Base-by-base conservation (phyloP, 2,888 invertebrate genomes). In the Thereva nobilitata region DNA sequence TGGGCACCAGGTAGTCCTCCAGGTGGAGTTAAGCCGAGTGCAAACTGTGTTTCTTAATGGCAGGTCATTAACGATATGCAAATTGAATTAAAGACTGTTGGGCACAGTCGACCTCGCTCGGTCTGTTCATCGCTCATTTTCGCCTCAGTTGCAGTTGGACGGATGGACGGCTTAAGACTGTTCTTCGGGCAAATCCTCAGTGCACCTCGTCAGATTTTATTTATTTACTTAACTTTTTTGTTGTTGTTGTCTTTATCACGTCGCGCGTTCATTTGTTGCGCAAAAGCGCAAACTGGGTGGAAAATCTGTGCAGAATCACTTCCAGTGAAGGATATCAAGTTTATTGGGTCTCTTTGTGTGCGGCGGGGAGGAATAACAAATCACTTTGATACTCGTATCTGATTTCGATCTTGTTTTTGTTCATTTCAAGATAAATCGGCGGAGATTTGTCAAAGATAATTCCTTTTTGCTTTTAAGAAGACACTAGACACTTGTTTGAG, bases 131-230 rank as follows among this genome's bases (percentile, higher is more conserved):
- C 49, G 10, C 52, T 49, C 49, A 23, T 57, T 12, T 63, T 40
- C 61, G 9, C 23, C 10, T 35, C 45, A 37, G 41, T 37, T 52
- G 64, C 23, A 65, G 56, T 59, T 47, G 64, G 66, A 56, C 66
- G 37, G 66, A 56, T 63, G 37, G 56, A 66, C 67, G 63, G 66
- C 57, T 67, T 64, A 70, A 70, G 68, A 68, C 68, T 67, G 68
- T 69, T 68, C 64, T 70, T 68, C 67, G 69, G 68, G 66, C 67
- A 68, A 67, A 68, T 65, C 67, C 66, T 66, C 47, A 56, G 59
- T 67, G 63, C 67, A 68, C 56, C 35, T 35, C 35, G 44, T 5
- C 23, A 23, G 23, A n/a, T 23, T 23, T 23, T 23, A 23, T 23
- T 23, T 23, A 23, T 23, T 23, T 23, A 23, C 23, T 23, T 23